Percentiles rank a stretch among this genome's conserved stretches.
phyloP scores from a whole-genome alignment of 2,113 vertebrate species.

The Semicossyphus pulcher region DNA sequence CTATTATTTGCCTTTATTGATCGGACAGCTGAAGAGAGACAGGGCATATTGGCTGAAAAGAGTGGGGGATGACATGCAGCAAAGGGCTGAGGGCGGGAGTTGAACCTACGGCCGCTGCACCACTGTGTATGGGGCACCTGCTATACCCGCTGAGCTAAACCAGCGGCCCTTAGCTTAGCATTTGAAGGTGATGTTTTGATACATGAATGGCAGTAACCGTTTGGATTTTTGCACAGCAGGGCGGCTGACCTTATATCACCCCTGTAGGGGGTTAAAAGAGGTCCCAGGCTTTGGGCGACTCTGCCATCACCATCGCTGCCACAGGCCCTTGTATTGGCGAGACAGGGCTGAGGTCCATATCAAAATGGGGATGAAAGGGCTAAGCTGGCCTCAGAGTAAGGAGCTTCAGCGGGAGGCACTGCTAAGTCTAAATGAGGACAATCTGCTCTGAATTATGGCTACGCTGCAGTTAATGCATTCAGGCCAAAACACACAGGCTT shows the following conservation, averaged over 20 bases:
- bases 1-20: no score
- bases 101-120: no score
- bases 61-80: no score
- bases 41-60: no score
- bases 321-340: slow-evolving; percentile 6
- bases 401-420: slow-evolving; percentile 68
- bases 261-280: slow-evolving; percentile 28
- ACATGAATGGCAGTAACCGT: slow-evolving; percentile 46
- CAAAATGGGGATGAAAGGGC: slow-evolving; percentile 69
- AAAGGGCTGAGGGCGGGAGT: no score
- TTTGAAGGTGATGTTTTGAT: slow-evolving; percentile 6
- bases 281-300: slow-evolving; percentile 21
- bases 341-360: slow-evolving; percentile 64
- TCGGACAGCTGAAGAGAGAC: no score
- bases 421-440: slow-evolving; percentile 78
- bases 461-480: slow-evolving; percentile 48
- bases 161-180: no score
- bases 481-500: slow-evolving; percentile 11
- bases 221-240: slow-evolving; percentile 29
- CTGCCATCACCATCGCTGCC: slow-evolving; percentile 27
- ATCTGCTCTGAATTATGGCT: slow-evolving; percentile 73
- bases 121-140: no score
- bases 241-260: slow-evolving; percentile 35
- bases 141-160: no score
- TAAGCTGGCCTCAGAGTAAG: slow-evolving; percentile 72